Evolutionary conservation across 2,797 vertebrate species (phyloP), one percentile per base, ranked within the genome.

Genomic region (Spizella passerina): DNA sequence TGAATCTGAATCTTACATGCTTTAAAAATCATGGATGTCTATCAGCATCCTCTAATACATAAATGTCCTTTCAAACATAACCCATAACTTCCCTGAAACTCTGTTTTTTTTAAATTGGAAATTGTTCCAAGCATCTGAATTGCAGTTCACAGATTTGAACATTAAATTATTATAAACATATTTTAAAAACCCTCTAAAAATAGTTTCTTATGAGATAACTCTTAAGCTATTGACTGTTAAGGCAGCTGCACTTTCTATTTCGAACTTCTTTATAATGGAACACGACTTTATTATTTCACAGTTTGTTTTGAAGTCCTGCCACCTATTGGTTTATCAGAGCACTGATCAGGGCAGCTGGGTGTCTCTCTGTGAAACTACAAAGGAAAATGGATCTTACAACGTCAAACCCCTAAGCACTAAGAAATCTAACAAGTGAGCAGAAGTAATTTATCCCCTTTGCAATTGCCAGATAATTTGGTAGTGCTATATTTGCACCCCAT

Each of bases 301-400:
- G 88, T 89, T 89, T 93, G 82, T 78, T 96, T 96, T 94, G 92
- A 96, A 93, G 94, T 89, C 79, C 84, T 95, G 96, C 95, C 96
- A 96, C 76, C 95, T 95, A 93, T 96, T 94, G 96, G 92, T 87
- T 92, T 88, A 81, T 87, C 46, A 65, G 8, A 78, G 86, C 83
- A 75, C 38, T 41, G 38, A 85, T 71, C 32, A 27, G 32, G 50
- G 47, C 1, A 2, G 24, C 38, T 43, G 83, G 64, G 80, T 82
- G 86, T 71, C 39, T 75, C 32, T 32, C 30, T 81, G 16, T 43
- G 43, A 88, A 92, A 82, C 27, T 36, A 14, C 53, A 71, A 68
- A 81, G n/a, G 53, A 85, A 93, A 96, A 78, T 9, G 15, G 26
- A 60, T 82, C 14, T 50, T 29, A 38, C 11, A 30, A 19, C 10